These are phyloP conservation scores for Eulemur coronatus DNA, from an alignment of 2,797 vertebrate species.

Conservation along the genomic window DNA sequence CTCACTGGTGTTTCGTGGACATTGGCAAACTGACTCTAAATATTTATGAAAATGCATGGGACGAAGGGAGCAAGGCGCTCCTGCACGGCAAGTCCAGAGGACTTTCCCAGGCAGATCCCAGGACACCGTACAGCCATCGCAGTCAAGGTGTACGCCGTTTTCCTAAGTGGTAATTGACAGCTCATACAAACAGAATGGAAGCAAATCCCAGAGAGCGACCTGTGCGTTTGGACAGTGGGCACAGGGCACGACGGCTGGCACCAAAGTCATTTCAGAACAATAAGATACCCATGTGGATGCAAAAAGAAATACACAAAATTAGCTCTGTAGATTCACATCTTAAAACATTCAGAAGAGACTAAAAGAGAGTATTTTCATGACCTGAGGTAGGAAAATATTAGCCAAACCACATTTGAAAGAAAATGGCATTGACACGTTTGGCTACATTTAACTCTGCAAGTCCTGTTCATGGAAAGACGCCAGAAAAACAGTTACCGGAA, in stretches of 20 bases:
- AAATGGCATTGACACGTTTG: background rate
- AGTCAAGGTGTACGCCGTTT: background rate
- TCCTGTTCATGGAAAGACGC: background rate
- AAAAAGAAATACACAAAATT: background rate
- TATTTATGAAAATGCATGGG: accelerated
- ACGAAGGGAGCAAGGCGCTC: accelerated
- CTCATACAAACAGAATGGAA: accelerated
- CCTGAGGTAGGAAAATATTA: background rate
- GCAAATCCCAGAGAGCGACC: background rate
- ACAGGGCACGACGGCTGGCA: too few species aligned
- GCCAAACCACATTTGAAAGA: background rate
- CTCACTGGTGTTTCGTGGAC: too few species aligned
- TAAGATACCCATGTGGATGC: too few species aligned
- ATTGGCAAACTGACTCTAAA: background rate
- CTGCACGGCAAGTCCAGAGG: background rate
- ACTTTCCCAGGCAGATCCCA: background rate
- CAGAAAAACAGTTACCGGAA: background rate
- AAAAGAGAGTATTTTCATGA: background rate
- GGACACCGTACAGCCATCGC: background rate
- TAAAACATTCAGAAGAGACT: background rate
- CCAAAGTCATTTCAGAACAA: background rate
- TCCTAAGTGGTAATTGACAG: accelerated
- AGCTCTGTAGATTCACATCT: background rate
- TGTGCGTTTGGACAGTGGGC: accelerated
- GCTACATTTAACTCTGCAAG: background rate